Evolutionary conservation across 2,113 vertebrate species (phyloP).

Genomic region (Malurus elegans): DNA sequence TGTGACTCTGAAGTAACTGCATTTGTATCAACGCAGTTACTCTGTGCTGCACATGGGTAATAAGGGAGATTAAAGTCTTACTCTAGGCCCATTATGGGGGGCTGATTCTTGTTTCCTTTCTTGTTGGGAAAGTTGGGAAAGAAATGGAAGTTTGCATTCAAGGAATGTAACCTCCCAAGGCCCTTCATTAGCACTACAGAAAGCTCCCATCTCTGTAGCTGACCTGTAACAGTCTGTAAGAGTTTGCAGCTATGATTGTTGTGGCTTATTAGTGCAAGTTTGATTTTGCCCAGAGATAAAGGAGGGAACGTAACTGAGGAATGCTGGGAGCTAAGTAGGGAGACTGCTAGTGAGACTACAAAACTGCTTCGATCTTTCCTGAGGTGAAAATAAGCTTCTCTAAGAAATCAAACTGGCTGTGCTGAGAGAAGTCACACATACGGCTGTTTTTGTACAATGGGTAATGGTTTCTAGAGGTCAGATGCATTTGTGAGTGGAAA

Average conservation of each 20-base stretch:
- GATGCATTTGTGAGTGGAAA: neutral
- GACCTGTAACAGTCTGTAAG: neutral
- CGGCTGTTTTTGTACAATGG: neutral
- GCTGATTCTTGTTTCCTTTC: neutral
- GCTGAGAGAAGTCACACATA: neutral
- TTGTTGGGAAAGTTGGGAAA: neutral
- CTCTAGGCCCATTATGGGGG: neutral
- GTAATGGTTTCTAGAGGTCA: neutral
- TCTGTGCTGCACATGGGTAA: neutral
- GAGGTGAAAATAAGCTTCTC: neutral
- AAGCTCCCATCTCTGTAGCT: neutral
- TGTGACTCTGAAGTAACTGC: neutral
- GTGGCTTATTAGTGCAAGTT: neutral
- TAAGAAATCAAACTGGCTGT: neutral
- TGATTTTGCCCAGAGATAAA: neutral
- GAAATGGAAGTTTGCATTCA: neutral
- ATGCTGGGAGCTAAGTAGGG: neutral
- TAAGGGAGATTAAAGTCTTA: neutral
- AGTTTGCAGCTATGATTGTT: neutral
- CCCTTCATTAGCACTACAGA: neutral
- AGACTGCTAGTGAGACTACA: neutral
- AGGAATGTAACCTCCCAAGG: neutral
- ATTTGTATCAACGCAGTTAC: neutral
- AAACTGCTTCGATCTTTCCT: neutral
- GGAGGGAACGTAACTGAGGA: neutral